These are phyloP conservation scores for Iguana delicatissima DNA, from an alignment of 2,797 vertebrate species.

Conservation along the genomic window DNA sequence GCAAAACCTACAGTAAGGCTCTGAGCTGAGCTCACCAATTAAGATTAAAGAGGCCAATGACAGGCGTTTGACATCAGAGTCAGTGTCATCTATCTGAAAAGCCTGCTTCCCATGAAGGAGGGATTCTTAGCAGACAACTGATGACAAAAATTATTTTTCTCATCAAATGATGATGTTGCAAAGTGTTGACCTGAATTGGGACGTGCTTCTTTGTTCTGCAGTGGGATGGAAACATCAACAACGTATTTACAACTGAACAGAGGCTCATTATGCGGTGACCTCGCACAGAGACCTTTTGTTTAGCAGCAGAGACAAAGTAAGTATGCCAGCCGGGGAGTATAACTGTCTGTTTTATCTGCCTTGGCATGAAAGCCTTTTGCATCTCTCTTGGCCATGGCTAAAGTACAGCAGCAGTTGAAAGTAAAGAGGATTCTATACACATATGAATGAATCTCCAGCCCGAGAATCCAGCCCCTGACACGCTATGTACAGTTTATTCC, in stretches of 20 bases:
- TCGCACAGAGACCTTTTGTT: slow-evolving; percentile 86
- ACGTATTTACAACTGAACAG: slow-evolving; percentile 83
- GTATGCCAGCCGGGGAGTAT: slow-evolving; percentile 76
- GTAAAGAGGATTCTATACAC: slow-evolving; percentile 60
- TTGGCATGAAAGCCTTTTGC: slow-evolving; percentile 74
- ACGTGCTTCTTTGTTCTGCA: slow-evolving; percentile 82
- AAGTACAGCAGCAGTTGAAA: slow-evolving; percentile 72
- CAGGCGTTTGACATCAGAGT: slow-evolving; percentile 56
- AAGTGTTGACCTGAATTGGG: slow-evolving; percentile 85
- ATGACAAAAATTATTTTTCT: slow-evolving; percentile 80
- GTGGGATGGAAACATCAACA: slow-evolving; percentile 83
- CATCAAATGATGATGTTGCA: slow-evolving; percentile 75
- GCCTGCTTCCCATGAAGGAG: slow-evolving; percentile 66
- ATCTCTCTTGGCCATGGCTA: slow-evolving; percentile 63
- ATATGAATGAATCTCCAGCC: slow-evolving; percentile 32
- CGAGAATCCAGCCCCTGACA: slow-evolving; percentile 37
- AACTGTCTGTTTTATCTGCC: slow-evolving; percentile 76
- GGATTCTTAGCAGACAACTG: slow-evolving; percentile 62
- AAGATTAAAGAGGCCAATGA: slow-evolving; percentile 43
- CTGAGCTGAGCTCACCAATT: slow-evolving; percentile 45
- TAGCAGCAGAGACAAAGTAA: slow-evolving; percentile 76
- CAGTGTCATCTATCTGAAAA: slow-evolving; percentile 55
- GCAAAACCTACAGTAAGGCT: slow-evolving; percentile 34
- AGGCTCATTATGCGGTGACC: slow-evolving; percentile 83
- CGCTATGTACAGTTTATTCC: slow-evolving; percentile 42